A percentile compares a stretch with the other conserved stretches of the same genome.
Evolutionary conservation across 1,140 invertebrate species (phyloP).

Genomic region (Brachionus angularis): DNA sequence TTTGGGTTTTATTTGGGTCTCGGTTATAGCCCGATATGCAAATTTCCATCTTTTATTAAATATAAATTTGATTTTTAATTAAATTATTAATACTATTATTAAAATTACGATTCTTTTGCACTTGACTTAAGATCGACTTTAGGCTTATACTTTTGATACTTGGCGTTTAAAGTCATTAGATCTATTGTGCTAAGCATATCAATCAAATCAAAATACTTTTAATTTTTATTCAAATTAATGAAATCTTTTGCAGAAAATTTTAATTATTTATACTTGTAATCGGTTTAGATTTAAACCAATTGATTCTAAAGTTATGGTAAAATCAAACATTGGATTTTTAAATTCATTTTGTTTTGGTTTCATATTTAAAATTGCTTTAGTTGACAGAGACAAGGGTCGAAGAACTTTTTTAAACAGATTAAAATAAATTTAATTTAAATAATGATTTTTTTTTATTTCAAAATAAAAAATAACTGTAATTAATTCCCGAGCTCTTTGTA

Average conservation of each 20-base stretch:
- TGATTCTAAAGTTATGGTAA: slow-evolving; percentile 26
- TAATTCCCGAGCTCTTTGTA: background rate
- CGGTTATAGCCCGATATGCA: slow-evolving; percentile 19
- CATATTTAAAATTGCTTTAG: slow-evolving; percentile 25
- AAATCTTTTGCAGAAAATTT: background rate
- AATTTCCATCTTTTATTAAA: slow-evolving; percentile 28
- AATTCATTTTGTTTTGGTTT: slow-evolving; percentile 27
- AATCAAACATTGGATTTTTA: slow-evolving; percentile 28
- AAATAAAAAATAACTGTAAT: slow-evolving; percentile 9
- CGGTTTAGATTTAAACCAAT: slow-evolving; percentile 39
- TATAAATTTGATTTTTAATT: background rate
- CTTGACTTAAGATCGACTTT: background rate
- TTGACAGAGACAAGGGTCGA: slow-evolving; percentile 3
- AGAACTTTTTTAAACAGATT: background rate
- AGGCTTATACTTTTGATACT: slow-evolving; percentile 25
- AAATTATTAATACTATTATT: background rate
- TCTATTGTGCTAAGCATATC: slow-evolving; percentile 33
- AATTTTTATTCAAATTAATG: background rate
- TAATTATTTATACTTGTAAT: slow-evolving; percentile 21
- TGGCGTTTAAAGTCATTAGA: slow-evolving; percentile 1
- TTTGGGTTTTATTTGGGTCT: slow-evolving; percentile 29
- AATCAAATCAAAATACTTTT: slow-evolving; percentile 30
- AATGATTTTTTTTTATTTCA: too few species aligned
- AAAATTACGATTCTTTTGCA: background rate
- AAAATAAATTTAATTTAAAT: background rate